A percentile compares a stretch with the other conserved stretches of the same genome.
These are phyloP conservation scores for Parnassius smintheus DNA, from an alignment of 2,888 invertebrate genomes.

Conservation along the genomic window DNA sequence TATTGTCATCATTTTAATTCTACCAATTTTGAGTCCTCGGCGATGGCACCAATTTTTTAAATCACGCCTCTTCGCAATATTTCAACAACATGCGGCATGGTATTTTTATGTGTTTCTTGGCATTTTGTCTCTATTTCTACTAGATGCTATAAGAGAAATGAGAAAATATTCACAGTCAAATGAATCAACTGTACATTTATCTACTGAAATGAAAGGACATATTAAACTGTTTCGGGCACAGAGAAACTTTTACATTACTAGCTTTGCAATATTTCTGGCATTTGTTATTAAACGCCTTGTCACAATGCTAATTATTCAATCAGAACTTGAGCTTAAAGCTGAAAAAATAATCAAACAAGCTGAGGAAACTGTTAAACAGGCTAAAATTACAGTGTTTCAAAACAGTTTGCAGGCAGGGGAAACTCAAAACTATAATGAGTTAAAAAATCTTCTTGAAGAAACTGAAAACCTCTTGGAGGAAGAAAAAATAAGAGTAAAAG, in stretches of 20 bases:
- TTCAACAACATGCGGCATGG: constrained; percentile 83
- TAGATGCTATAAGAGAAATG: constrained; percentile 87
- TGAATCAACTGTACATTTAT: constrained; percentile 69
- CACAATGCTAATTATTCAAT: constrained; percentile 83
- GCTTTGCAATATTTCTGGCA: constrained; percentile 87
- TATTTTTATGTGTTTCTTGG: constrained; percentile 84
- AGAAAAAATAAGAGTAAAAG: constrained; percentile 43
- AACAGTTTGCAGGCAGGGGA: constrained; percentile 44
- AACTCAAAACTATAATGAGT: constrained; percentile 36
- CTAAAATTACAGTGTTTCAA: constrained; percentile 54
- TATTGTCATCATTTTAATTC: constrained; percentile 82
- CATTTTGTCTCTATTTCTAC: constrained; percentile 83
- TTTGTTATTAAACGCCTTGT: constrained; percentile 85
- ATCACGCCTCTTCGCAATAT: constrained; percentile 83
- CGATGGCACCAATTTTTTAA: constrained; percentile 89
- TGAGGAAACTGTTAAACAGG: constrained; percentile 78
- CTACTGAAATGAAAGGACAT: constrained; percentile 84
- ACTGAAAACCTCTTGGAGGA: constrained; percentile 44
- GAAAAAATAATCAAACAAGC: constrained; percentile 86
- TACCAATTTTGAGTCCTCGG: constrained; percentile 86
- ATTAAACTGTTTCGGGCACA: constrained; percentile 89
- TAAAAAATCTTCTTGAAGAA: constrained; percentile 45
- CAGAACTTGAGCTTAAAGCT: constrained; percentile 81
- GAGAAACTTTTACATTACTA: constrained; percentile 90
- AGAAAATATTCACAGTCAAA: constrained; percentile 82